Base-by-base conservation (phyloP, 2,113 vertebrate genomes). In the Seriola quinqueradiata region DNA sequence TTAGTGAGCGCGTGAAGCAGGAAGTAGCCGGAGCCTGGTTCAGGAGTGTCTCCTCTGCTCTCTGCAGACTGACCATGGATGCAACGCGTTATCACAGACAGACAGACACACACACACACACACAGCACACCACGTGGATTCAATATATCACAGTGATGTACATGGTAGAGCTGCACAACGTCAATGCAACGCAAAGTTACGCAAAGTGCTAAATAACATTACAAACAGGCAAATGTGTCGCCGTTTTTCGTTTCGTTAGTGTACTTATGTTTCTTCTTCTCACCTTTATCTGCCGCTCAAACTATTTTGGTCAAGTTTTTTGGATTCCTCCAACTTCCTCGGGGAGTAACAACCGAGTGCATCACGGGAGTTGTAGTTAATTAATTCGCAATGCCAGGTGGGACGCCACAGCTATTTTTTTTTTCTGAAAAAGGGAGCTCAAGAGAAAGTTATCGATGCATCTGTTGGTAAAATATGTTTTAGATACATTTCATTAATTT, bases 331-430 rank as follows among this genome's bases (percentile, higher is more conserved):
- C 59, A 58, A 86, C 91, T 92, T 90, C 87, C 79, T 75, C 1
- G 44, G 28, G 50, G 59, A 72, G 87, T 54, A 25, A 25, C 60
- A 0, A 6, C 0, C 11, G 0, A 44, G 16, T 82, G 92, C 88
- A 85, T 93, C 67, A 84, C 86, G 93, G 94, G 92, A 88, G 28
- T n/a, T 87, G 91, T 65, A 88, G 92, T 93, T 32, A 0, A 42
- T 32, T 17, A 14, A 46, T 25, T 17, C 8, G 32, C 40, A 5
- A 21, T 1, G 1, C 12, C 8, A 5, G 16, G 9, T 5, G 8
- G 16, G 9, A 3, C 3, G 63, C 1, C 8, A 3, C 2, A 10
- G 2, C 32, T 58, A 0, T 5, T 23, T 12, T n/a, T 21, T 21
- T 60, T 19, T 16, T 57, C 23, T 8, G 8, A 7, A 36, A 60